A percentile compares a stretch with the other conserved stretches of the same genome.
Evolutionary conservation across 1,140 invertebrate genomes (phyloP).

Genomic region (Chelonus insularis): DNA sequence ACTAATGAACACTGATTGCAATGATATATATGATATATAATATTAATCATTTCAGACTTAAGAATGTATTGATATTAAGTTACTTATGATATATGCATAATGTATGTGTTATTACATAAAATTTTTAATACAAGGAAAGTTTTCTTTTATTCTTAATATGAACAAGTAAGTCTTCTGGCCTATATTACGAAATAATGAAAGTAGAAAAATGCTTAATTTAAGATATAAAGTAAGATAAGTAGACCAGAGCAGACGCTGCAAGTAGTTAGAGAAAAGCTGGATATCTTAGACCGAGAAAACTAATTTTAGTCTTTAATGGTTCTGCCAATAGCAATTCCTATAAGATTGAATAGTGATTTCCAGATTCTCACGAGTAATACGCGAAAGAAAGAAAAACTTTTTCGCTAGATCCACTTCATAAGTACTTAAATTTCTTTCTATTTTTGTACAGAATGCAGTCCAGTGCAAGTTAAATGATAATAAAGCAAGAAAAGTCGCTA

Average conservation of each 20-base stretch:
- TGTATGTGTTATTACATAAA: no score
- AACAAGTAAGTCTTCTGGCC: no score
- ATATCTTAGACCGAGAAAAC: slow-evolving; percentile 35
- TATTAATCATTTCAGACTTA: no score
- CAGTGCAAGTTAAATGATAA: neutral
- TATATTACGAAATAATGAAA: neutral
- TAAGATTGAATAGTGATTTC: slow-evolving; percentile 39
- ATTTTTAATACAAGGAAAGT: no score
- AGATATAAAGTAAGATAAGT: slow-evolving; percentile 46
- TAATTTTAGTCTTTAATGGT: slow-evolving; percentile 47
- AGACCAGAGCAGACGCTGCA: slow-evolving; percentile 11
- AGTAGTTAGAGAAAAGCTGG: slow-evolving; percentile 7
- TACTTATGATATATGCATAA: no score
- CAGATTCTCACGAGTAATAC: slow-evolving; percentile 22
- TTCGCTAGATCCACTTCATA: neutral
- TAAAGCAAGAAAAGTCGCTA: neutral
- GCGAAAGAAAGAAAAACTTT: neutral
- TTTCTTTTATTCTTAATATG: no score
- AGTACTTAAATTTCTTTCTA: neutral
- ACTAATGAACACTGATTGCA: no score
- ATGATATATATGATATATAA: no score
- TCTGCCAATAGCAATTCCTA: slow-evolving; percentile 48
- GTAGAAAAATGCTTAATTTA: slow-evolving; percentile 37
- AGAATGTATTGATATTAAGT: no score
- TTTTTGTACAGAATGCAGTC: neutral